These are phyloP conservation scores for Drosophila lini DNA, from an alignment of 1,140 invertebrate genomes.

Conservation along the genomic window DNA sequence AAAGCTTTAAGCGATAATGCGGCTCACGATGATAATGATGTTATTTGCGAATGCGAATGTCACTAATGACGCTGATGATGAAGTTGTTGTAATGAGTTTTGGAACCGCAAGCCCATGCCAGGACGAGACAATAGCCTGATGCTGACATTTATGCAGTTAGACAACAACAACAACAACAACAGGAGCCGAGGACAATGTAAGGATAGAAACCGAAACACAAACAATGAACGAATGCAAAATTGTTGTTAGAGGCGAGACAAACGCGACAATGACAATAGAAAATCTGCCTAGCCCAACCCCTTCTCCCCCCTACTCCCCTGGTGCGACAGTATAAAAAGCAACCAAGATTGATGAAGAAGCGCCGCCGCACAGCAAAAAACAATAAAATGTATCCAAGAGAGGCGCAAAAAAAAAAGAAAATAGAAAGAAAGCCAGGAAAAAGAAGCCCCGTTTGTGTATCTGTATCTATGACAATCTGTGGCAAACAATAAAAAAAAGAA, in stretches of 20 bases:
- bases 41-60: conserved; percentile 13
- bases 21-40: not conserved
- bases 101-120: conserved; percentile 24
- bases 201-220: conserved; percentile 47
- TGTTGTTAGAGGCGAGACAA: conserved; percentile 47
- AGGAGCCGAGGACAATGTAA: conserved; percentile 20
- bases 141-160: conserved; percentile 79
- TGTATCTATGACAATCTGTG: conserved; percentile 61
- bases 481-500: conserved; percentile 37
- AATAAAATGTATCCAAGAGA: conserved; percentile 69
- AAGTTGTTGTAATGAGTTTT: conserved; percentile 43
- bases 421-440: conserved; percentile 8
- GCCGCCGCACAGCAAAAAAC: conserved; percentile 55
- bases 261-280: conserved; percentile 59
- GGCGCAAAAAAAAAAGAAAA: conserved; percentile 17
- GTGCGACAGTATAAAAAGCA: conserved; percentile 58
- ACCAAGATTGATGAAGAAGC: conserved; percentile 79
- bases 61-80: conserved; percentile 16
- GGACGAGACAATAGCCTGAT: conserved; percentile 62
- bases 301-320: not conserved
- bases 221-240: conserved; percentile 49
- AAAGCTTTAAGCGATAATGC: conserved; percentile 12
- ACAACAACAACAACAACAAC: conserved; percentile 58
- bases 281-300: conserved; percentile 36
- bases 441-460: conserved; percentile 34